Percentiles rank a stretch among this genome's conserved stretches.
These are phyloP conservation scores for Drosophila obscura DNA, from an alignment of 1,140 invertebrate genomes.

Conservation along the genomic window DNA sequence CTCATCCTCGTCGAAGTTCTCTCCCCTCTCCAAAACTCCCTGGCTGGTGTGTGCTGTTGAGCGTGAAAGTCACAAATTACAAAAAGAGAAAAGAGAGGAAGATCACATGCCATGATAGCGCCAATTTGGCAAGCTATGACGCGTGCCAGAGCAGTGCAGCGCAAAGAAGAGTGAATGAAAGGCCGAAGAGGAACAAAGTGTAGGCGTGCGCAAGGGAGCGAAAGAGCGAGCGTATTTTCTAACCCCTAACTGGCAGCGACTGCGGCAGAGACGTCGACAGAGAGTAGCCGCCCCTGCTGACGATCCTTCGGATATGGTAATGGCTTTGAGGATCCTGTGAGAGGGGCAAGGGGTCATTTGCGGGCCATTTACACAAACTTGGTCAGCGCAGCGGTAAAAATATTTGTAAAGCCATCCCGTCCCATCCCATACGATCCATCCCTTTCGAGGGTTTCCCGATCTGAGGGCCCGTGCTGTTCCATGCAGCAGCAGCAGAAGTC, in stretches of 20 bases:
- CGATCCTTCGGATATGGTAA: slow-evolving; percentile 76
- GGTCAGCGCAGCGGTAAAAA: slow-evolving; percentile 70
- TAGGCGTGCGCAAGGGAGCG: slow-evolving; percentile 51
- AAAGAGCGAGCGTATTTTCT: slow-evolving; percentile 40
- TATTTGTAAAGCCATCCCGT: slow-evolving; percentile 60
- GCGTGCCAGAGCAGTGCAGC: slow-evolving; percentile 54
- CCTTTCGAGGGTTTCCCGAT: slow-evolving; percentile 36
- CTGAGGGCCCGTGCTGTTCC: not conserved
- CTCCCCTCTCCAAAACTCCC: slow-evolving; percentile 6
- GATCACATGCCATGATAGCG: slow-evolving; percentile 80
- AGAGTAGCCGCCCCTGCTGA: slow-evolving; percentile 42
- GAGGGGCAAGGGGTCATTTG: slow-evolving; percentile 69
- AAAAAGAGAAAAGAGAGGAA: slow-evolving; percentile 53
- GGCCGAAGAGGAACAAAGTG: slow-evolving; percentile 41
- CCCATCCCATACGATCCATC: not conserved
- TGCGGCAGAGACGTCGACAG: not conserved
- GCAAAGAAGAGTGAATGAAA: slow-evolving; percentile 13
- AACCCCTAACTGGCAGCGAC: slow-evolving; percentile 59
- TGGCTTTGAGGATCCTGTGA: slow-evolving; percentile 60
- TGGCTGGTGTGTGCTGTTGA: slow-evolving; percentile 65
- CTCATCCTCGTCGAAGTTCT: slow-evolving; percentile 46
- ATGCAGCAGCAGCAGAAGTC: not conserved
- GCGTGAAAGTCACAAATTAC: slow-evolving; percentile 84
- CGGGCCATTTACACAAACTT: slow-evolving; percentile 70
- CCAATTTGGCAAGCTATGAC: slow-evolving; percentile 83